phyloP scores from a whole-genome alignment of 2,888 invertebrate species.

The Pharmacophagus antenor region DNA sequence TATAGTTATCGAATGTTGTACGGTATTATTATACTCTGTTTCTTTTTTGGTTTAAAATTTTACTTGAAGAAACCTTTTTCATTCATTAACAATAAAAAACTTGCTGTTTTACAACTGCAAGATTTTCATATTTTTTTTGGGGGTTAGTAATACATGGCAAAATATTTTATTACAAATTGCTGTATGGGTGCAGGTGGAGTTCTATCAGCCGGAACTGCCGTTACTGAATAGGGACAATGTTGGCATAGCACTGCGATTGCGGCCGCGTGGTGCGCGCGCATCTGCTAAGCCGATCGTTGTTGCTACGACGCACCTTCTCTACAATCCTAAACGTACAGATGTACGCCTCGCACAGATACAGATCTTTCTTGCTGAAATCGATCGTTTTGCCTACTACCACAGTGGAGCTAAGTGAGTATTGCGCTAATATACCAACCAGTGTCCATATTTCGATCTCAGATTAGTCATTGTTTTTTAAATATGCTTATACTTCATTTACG shows the following conservation, averaged over 20 bases:
- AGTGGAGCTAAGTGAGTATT: slow-evolving; percentile 51
- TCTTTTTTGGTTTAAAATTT: too few species aligned
- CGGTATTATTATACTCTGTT: too few species aligned
- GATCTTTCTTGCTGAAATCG: slow-evolving; percentile 91
- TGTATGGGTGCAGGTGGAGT: slow-evolving; percentile 80
- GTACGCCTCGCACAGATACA: slow-evolving; percentile 94
- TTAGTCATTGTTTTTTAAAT: background rate
- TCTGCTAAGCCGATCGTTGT: slow-evolving; percentile 83
- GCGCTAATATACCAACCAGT: background rate
- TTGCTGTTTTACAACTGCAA: too few species aligned
- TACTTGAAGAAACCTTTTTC: too few species aligned
- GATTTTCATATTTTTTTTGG: too few species aligned
- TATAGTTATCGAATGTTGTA: too few species aligned
- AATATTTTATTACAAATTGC: too few species aligned
- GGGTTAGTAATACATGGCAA: too few species aligned
- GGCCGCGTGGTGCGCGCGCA: slow-evolving; percentile 56
- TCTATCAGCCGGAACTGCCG: slow-evolving; percentile 81
- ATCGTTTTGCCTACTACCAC: slow-evolving; percentile 84
- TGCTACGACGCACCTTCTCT: slow-evolving; percentile 96
- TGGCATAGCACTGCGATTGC: slow-evolving; percentile 89
- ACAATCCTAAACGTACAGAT: slow-evolving; percentile 94
- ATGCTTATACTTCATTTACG: too few species aligned
- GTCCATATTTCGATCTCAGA: background rate
- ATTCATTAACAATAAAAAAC: too few species aligned
- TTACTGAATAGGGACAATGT: slow-evolving; percentile 93